These are phyloP conservation scores for human DNA, from an alignment of 2,113 vertebrate genomes.

Conservation along the genomic window GRCh38 chr2:152135001-152135500, in stretches of 20 bases:
- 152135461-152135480: background rate
- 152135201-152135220: background rate
- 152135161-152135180: conserved; percentile 12
- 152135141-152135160: background rate
- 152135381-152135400: conserved; percentile 17
- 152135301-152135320: conserved; percentile 40
- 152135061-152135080: background rate
- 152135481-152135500: background rate
- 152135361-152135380: background rate
- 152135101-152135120: background rate
- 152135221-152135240: background rate
- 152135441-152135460: background rate
- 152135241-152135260: background rate
- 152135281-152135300: background rate
- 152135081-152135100: background rate
- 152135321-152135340: background rate
- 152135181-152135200: background rate
- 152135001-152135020: background rate
- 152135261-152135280: background rate
- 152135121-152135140: background rate
- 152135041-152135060: background rate
- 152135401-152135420: conserved; percentile 40
- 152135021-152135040: background rate
- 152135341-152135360: background rate
- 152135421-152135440: conserved; percentile 26